Percentiles rank a stretch among this genome's conserved stretches.
These are phyloP conservation scores for Oedothorax gibbosus DNA, from an alignment of 1,140 invertebrate genomes.

Conservation along the genomic window DNA sequence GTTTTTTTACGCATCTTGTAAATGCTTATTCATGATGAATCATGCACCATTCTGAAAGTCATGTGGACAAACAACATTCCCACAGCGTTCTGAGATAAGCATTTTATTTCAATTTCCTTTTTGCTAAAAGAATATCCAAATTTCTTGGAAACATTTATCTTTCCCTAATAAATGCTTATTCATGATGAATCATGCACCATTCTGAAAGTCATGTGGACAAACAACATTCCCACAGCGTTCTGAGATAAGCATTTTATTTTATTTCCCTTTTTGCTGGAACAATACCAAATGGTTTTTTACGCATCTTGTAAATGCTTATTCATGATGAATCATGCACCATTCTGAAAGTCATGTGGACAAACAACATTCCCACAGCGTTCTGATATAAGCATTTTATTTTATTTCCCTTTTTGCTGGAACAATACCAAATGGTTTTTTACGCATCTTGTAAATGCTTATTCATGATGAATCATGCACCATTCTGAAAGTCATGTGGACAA, in stretches of 20 bases:
- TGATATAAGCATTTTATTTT: neutral
- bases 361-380: neutral
- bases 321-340: too few species aligned
- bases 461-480: too few species aligned
- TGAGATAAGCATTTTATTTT: neutral
- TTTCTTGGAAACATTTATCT: too few species aligned
- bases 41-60: neutral
- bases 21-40: conserved; percentile 4
- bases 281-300: too few species aligned
- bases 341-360: too few species aligned
- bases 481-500: too few species aligned
- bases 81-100: neutral
- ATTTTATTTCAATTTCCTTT: too few species aligned
- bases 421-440: too few species aligned
- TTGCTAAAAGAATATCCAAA: too few species aligned
- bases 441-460: too few species aligned
- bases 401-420: neutral
- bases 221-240: neutral
- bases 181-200: conserved; percentile 29
- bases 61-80: neutral
- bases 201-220: neutral
- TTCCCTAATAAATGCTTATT: neutral
- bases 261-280: neutral
- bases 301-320: too few species aligned
- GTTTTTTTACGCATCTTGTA: too few species aligned